These are phyloP conservation scores for Drosophila monieri DNA, from an alignment of 2,888 invertebrate species.

Conservation along the genomic window DNA sequence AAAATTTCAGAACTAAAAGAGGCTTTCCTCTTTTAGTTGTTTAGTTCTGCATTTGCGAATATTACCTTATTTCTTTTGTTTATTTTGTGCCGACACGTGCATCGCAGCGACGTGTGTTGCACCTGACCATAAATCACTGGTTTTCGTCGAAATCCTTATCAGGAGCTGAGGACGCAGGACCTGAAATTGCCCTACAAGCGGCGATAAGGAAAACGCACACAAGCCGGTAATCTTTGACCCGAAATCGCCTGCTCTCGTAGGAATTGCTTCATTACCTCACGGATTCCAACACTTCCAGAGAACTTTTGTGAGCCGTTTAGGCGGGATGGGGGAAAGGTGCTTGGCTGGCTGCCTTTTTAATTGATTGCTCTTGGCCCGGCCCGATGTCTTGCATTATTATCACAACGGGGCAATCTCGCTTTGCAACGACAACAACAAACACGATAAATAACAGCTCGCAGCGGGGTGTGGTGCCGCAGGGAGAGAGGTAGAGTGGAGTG, in stretches of 20 bases:
- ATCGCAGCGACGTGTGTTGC: conserved; percentile 46
- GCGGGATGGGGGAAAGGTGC: conserved; percentile 26
- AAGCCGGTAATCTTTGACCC: conserved; percentile 57
- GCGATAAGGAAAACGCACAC: conserved; percentile 28
- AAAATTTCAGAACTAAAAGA: too few relatives aligned
- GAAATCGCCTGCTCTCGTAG: conserved; percentile 61
- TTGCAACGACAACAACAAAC: conserved; percentile 41
- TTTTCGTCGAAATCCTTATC: conserved; percentile 38
- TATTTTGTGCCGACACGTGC: neutral
- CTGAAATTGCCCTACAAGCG: conserved; percentile 47
- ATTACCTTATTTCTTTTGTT: neutral
- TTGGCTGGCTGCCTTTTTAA: conserved; percentile 66
- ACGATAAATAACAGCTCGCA: conserved; percentile 70
- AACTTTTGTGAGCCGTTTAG: conserved; percentile 57
- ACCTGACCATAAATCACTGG: conserved; percentile 69
- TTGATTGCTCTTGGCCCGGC: conserved; percentile 69
- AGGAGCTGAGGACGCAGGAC: conserved; percentile 44
- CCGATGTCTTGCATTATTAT: conserved; percentile 71
- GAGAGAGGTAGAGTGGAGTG: neutral
- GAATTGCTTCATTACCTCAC: conserved; percentile 72
- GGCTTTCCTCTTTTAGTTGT: too few relatives aligned
- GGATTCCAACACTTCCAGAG: conserved; percentile 51
- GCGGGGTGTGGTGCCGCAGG: conserved; percentile 45
- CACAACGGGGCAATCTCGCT: conserved; percentile 69
- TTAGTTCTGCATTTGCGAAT: neutral